These are phyloP conservation scores for Thysanoteuthis rhombus DNA, from an alignment of 2,888 invertebrate species.

Conservation along the genomic window DNA sequence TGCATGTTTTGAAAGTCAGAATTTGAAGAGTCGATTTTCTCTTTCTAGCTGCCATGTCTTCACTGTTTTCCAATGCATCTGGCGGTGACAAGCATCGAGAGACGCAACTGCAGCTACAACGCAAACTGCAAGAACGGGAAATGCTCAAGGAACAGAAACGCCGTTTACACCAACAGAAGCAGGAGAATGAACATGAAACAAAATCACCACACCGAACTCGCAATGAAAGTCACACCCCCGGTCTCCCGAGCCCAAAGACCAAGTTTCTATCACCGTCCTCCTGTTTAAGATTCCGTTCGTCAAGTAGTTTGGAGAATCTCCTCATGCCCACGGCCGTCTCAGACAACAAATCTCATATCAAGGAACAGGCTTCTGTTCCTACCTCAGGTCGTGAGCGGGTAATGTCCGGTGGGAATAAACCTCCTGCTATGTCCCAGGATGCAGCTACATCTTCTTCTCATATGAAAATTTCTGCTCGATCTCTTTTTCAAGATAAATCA, in stretches of 20 bases:
- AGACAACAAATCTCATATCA: constrained; percentile 19
- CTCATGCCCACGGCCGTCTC: constrained; percentile 21
- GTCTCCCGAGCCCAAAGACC: constrained; percentile 27
- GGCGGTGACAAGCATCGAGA: constrained; percentile 71
- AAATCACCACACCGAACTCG: constrained; percentile 67
- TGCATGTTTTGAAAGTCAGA: no score
- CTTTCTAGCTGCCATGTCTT: constrained; percentile 39
- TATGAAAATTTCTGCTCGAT: constrained; percentile 13
- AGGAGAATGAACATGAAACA: constrained; percentile 41
- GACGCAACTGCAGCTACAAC: constrained; percentile 75
- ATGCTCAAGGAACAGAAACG: constrained; percentile 75
- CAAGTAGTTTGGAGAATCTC: constrained; percentile 28
- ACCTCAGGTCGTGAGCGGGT: neutral
- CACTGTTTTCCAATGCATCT: constrained; percentile 41
- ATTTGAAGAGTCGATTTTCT: neutral
- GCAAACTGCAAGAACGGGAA: constrained; percentile 77
- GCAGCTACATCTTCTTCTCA: neutral
- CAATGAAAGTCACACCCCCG: constrained; percentile 67
- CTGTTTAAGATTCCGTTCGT: constrained; percentile 21
- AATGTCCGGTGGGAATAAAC: neutral
- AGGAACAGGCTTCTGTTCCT: neutral
- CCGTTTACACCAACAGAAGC: constrained; percentile 70
- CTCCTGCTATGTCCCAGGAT: neutral
- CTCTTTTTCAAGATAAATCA: constrained; percentile 17
- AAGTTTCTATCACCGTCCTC: constrained; percentile 31